These are phyloP conservation scores for Smittia aterrima DNA, from an alignment of 2,888 invertebrate species.

Conservation along the genomic window DNA sequence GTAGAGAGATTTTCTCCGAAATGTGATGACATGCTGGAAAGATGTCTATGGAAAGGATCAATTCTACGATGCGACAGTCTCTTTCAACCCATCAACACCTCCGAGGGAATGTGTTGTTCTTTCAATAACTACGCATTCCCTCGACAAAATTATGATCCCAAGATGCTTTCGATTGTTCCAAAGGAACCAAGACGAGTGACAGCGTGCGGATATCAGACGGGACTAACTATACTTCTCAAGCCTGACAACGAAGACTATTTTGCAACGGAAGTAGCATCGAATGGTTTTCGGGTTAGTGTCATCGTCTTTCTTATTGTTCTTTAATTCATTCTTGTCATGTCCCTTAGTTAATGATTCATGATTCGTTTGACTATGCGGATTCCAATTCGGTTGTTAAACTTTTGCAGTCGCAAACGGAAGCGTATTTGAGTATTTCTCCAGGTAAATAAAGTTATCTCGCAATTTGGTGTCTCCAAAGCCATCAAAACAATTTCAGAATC, in stretches of 20 bases:
- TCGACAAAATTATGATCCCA: constrained; percentile 47
- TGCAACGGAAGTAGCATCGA: constrained; percentile 60
- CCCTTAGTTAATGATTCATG: constrained; percentile 61
- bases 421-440: constrained; percentile 63
- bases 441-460: background rate
- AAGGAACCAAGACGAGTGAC: constrained; percentile 61
- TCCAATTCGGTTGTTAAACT: constrained; percentile 62
- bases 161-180: constrained; percentile 47
- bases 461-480: background rate
- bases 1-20: constrained; percentile 53
- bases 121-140: constrained; percentile 61
- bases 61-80: constrained; percentile 56
- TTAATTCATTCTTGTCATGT: background rate
- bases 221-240: constrained; percentile 61
- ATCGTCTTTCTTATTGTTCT: no score
- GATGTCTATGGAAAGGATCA: constrained; percentile 62
- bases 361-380: constrained; percentile 64
- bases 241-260: constrained; percentile 62
- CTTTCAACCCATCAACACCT: constrained; percentile 56
- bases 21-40: constrained; percentile 56
- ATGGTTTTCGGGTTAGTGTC: constrained; percentile 61
- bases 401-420: constrained; percentile 58
- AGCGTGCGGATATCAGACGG: constrained; percentile 68
- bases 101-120: constrained; percentile 62
- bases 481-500: constrained; percentile 49